phyloP scores from a whole-genome alignment of 2,888 invertebrate species.

The Hoplodrina blanda region DNA sequence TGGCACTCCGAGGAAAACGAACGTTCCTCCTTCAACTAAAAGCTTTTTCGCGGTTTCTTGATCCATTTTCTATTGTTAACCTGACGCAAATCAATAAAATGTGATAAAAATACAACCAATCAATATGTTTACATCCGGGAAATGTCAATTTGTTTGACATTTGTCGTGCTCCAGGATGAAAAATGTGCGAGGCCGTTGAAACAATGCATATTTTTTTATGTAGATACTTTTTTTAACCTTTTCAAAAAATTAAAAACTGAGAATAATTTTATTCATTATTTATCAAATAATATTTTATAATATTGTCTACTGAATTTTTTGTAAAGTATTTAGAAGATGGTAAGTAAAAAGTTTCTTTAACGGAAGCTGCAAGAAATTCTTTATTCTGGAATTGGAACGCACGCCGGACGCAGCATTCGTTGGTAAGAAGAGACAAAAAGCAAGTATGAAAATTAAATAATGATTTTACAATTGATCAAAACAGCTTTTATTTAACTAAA shows the following conservation, averaged over 20 bases:
- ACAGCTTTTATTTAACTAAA: no score
- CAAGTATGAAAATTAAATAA: neutral
- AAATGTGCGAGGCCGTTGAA: slow-evolving; percentile 20
- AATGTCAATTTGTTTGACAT: slow-evolving; percentile 60
- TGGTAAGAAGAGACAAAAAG: slow-evolving; percentile 6
- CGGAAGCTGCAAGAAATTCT: slow-evolving; percentile 19
- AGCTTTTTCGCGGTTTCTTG: slow-evolving; percentile 94
- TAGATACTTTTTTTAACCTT: neutral
- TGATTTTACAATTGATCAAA: no score
- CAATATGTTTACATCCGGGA: slow-evolving; percentile 79
- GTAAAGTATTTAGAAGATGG: neutral
- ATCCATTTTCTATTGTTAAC: slow-evolving; percentile 90
- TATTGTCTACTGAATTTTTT: neutral
- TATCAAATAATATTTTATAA: neutral
- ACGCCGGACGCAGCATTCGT: slow-evolving; percentile 10
- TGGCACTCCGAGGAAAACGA: slow-evolving; percentile 96
- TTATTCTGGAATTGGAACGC: slow-evolving; percentile 17
- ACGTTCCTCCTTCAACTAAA: slow-evolving; percentile 95
- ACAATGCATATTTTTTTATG: slow-evolving; percentile 5
- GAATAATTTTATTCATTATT: neutral
- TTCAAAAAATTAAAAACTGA: neutral
- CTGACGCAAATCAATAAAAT: slow-evolving; percentile 67
- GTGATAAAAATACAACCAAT: slow-evolving; percentile 71
- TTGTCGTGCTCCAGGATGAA: slow-evolving; percentile 28
- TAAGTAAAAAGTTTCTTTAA: neutral